Base-by-base conservation (phyloP, 2,797 vertebrate genomes). In the Allobates femoralis region DNA sequence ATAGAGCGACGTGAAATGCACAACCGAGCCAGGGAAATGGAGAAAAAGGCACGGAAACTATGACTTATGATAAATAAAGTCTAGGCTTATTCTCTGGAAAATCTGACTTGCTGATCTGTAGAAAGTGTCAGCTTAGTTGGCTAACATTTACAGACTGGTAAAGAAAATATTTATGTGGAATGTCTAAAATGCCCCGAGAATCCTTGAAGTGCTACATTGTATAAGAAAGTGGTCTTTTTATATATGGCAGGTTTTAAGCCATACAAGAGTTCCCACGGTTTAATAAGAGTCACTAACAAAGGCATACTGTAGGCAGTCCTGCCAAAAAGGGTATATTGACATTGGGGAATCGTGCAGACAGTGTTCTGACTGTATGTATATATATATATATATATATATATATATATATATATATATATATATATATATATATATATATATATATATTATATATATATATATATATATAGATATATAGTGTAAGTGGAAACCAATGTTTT, bases 51-150 rank as follows among this genome's bases (percentile, higher is more conserved):
- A 79, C 12, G 84, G 84, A 85, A 85, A 79, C 19, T 84, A 34
- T 84, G 83, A 84, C 73, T 84, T 77, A 5, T 62, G 50, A 50
- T 46, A 85, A 79, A 46, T 34, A 67, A 85, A n/a, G 74, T 85
- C 60, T 79, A 79, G 84, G 84, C 75, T 55, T 69, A 34, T 69
- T 85, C 62, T 71, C 60, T 85, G 84, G 84, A 85, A 85, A 85
- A 79, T 85, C 7, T 76, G 56, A 84, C 69, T 21, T 56, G 30
- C 30, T 69, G 80, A 41, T 71, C 55, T 81, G 41, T 55, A 82
- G 81, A 71, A 82, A 41, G 51, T 10, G 79, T 81, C 19, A 23
- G 51, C 58, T 71, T 58, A 34, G 66, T 73, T 71, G 26, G 64
- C n/a, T 28, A 81, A 69, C 79, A 53, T 81, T 55, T 82, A 37